Evolutionary conservation across 2,888 invertebrate genomes (phyloP).

Genomic region (Parnassius mnemosyne): DNA sequence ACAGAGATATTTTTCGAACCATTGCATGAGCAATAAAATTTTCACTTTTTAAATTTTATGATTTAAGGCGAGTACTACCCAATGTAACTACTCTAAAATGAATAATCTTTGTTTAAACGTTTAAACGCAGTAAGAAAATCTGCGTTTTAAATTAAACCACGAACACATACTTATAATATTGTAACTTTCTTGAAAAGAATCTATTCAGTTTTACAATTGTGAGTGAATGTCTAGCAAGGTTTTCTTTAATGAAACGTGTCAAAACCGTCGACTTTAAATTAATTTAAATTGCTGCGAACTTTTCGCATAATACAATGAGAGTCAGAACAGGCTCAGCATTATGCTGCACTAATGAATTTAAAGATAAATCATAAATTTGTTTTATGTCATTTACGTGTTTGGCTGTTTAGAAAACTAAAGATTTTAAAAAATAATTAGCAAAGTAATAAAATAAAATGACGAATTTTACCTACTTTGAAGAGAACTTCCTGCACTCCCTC

Average conservation of each 20-base stretch:
- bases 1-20: too few relatives aligned
- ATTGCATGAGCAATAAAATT: too few relatives aligned
- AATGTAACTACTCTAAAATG: too few relatives aligned
- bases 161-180: constrained; percentile 1
- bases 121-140: background rate
- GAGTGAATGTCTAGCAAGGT: constrained; percentile 17
- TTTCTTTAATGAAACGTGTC: constrained; percentile 24
- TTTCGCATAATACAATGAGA: constrained; percentile 13
- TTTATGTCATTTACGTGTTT: too few relatives aligned
- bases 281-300: constrained; percentile 22
- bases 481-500: too few relatives aligned
- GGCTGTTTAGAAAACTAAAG: too few relatives aligned
- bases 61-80: too few relatives aligned
- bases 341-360: constrained; percentile 56
- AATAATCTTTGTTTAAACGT: too few relatives aligned
- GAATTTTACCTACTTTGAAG: too few relatives aligned
- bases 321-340: constrained; percentile 15
- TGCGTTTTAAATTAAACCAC: background rate
- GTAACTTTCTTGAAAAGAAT: constrained; percentile 13
- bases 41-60: too few relatives aligned
- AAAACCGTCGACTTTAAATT: constrained; percentile 17
- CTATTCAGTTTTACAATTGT: constrained; percentile 11
- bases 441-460: too few relatives aligned
- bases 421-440: too few relatives aligned
- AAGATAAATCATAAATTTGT: constrained; percentile 46